phyloP scores from a whole-genome alignment of 2,888 invertebrate species.

The Villa cingulata region DNA sequence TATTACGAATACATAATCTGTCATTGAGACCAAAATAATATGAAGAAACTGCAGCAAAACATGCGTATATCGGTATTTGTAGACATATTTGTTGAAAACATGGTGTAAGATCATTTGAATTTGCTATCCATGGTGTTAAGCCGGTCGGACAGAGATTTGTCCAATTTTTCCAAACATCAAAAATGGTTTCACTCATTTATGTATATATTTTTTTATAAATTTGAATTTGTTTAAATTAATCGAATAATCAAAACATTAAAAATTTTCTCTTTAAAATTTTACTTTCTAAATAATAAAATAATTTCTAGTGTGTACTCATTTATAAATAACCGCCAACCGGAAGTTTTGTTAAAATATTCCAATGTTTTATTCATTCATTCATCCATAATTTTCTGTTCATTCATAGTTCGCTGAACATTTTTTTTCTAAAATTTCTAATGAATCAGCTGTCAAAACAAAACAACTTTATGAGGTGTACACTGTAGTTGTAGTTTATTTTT shows the following conservation, averaged over 20 bases:
- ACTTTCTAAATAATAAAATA: no score
- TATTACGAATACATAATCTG: constrained; percentile 48
- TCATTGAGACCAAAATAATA: constrained; percentile 62
- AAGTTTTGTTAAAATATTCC: no score
- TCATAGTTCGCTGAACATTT: no score
- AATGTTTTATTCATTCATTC: no score
- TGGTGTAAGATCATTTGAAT: constrained; percentile 59
- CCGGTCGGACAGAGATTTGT: constrained; percentile 60
- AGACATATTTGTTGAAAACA: constrained; percentile 78
- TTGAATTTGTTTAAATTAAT: no score
- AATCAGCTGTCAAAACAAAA: not conserved
- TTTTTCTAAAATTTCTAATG: not conserved
- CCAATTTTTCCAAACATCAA: constrained; percentile 39
- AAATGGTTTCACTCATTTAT: not conserved
- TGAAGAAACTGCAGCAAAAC: constrained; percentile 65
- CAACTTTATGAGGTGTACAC: not conserved
- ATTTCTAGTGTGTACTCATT: no score
- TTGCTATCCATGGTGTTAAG: constrained; percentile 52
- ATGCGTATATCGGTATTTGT: constrained; percentile 56
- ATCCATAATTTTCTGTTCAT: no score
- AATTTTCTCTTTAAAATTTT: no score
- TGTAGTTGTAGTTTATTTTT: no score
- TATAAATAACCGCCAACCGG: no score
- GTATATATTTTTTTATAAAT: no score
- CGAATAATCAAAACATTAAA: no score